Evolutionary conservation across 2,888 invertebrate species (phyloP), one percentile per base, ranked within the genome.

Genomic region (Brachylomia viminalis): DNA sequence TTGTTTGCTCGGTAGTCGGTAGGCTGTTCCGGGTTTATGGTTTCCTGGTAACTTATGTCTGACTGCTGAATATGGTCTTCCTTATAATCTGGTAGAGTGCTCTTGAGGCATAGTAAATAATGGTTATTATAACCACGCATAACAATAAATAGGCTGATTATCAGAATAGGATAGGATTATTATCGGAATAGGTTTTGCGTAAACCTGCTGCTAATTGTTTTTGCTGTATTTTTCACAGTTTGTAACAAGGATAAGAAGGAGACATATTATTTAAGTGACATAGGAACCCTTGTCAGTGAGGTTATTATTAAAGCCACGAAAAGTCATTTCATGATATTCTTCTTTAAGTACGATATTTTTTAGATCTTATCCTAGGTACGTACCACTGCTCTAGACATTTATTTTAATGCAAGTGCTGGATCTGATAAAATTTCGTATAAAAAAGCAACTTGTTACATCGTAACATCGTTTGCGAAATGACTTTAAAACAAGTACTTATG

Each of bases 401-500:
- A 27, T n/a, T 45, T 76, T 20, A 33, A 68, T 20, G 42, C 17
- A 58, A 47, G 68, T 27, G 4, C 49, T 65, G 20, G 20, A 78
- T 52, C 72, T 65, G 52, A 78, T 79, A 49, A 64, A n/a, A 77
- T 52, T 77, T 56, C 11, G 58, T 65, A 52, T 6, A 58, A 47
- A 58, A 47, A 27, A 42, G n/a, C 54, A 49, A 45, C 67, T 15
- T 17, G 45, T 69, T 58, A 68, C 79, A 27, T 47, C 20, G 67
- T 64, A 52, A 58, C 49, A 77, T 38, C 15, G 58, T 80, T 79
- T 80, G 79, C 74, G 80, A 79, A 79, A 79, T 71, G n/a, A 52
- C 42, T 62, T 54, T 56, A 30, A 56, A 79, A 73, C 67, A 30
- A 72, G 61, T 79, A 76, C n/a, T 3, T 33, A 66, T 33, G n/a